Conservation (phyloP, 2,113 vertebrate genomes). For the Lethenteron reissneri region DNA sequence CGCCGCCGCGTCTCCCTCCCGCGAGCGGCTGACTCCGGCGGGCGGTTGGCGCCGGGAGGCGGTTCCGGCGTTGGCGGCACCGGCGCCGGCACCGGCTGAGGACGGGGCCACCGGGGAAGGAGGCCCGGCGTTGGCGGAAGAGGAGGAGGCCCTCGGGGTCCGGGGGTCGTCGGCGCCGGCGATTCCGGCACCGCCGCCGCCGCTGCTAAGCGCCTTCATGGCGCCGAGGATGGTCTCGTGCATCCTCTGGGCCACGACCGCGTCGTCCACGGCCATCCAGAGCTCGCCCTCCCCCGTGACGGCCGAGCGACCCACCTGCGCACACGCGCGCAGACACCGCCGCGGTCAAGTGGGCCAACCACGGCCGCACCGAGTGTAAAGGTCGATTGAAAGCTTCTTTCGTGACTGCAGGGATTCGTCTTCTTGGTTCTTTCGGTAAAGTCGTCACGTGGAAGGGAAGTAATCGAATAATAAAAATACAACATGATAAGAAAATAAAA, state of each 20-base stretch:
- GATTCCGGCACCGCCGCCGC: conserved; percentile 15
- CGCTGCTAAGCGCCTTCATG: conserved; percentile 33
- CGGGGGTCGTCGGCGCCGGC: conserved; percentile 31
- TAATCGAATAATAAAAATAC: too few species aligned
- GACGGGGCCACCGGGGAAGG: conserved; percentile 18
- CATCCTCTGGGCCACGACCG: conserved; percentile 44
- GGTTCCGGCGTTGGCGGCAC: not conserved
- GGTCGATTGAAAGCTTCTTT: too few species aligned
- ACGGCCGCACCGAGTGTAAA: too few species aligned
- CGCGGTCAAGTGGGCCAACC: too few species aligned
- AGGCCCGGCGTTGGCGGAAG: conserved; percentile 18
- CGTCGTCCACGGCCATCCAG: conserved; percentile 52
- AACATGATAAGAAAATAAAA: too few species aligned
- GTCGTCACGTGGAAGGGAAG: too few species aligned
- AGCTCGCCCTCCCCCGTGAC: conserved; percentile 43
- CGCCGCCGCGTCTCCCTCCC: too few species aligned
- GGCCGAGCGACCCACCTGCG: conserved; percentile 28
- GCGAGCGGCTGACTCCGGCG: too few species aligned
- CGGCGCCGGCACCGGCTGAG: conserved; percentile 13
- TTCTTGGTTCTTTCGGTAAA: too few species aligned
- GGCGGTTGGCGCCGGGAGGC: conserved; percentile 10
- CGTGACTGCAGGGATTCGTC: too few species aligned
- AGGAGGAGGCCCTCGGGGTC: conserved; percentile 23
- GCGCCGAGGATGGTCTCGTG: conserved; percentile 43
- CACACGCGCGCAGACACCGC: too few species aligned